These are phyloP conservation scores for Pachyuromys duprasi DNA, from an alignment of 2,797 vertebrate species.

Conservation along the genomic window DNA sequence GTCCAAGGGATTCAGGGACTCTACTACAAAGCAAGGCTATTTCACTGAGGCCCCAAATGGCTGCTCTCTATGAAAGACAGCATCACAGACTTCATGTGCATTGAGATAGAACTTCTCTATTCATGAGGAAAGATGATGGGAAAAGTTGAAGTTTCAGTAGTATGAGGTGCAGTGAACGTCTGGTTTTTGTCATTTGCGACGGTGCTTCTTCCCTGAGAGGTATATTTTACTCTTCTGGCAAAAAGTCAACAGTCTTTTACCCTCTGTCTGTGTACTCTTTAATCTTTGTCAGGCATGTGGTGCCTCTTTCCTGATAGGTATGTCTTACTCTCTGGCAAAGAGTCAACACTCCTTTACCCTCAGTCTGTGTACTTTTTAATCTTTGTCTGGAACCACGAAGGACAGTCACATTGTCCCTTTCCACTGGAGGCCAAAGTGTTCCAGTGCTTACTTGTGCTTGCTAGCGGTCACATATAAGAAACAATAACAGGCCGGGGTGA, in stretches of 20 bases:
- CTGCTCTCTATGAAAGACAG: neutral
- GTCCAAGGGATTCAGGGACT: neutral
- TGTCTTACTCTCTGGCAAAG: conserved; percentile 48
- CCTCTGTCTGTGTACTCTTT: neutral
- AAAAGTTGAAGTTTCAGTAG: conserved; percentile 39
- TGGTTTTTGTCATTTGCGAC: neutral
- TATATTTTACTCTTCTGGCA: conserved; percentile 47
- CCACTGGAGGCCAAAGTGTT: neutral
- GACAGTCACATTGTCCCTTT: neutral
- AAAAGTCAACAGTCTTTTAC: neutral
- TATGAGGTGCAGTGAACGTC: neutral
- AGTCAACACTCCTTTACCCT: neutral
- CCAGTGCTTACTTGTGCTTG: neutral
- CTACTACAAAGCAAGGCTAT: neutral
- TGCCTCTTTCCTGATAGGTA: neutral
- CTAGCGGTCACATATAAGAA: neutral
- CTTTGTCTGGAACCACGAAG: conserved; percentile 22
- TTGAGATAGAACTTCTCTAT: neutral
- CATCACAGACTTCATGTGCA: neutral
- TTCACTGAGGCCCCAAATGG: conserved; percentile 2
- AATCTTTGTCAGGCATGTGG: no score
- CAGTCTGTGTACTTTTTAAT: neutral
- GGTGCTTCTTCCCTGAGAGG: conserved; percentile 4
- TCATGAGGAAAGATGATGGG: neutral
- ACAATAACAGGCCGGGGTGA: neutral